Conservation (phyloP, 2,113 vertebrate species). For the Clarias magur region DNA sequence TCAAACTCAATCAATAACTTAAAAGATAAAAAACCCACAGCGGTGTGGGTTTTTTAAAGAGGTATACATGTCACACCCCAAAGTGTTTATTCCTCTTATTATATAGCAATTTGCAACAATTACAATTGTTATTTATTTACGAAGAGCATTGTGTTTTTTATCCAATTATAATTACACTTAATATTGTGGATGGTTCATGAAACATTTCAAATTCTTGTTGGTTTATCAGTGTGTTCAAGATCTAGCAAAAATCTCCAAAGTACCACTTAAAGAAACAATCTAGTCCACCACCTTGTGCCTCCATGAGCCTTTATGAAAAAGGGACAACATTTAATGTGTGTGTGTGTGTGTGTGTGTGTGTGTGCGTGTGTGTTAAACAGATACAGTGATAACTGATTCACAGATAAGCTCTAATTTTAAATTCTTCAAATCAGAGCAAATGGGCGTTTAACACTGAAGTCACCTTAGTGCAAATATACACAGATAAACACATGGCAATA, state of each 20-base stretch:
- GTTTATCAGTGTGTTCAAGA: background rate
- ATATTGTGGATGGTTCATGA: background rate
- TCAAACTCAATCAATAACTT: too few relatives aligned
- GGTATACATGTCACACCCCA: background rate
- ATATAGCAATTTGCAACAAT: background rate
- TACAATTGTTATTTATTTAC: background rate
- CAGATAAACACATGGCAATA: constrained; percentile 4
- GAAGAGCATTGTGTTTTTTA: background rate
- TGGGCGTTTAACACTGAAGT: background rate
- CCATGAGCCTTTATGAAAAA: too few relatives aligned
- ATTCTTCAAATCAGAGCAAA: constrained; percentile 29
- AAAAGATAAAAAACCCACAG: too few relatives aligned
- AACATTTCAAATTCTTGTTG: background rate
- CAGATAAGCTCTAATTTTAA: constrained; percentile 33
- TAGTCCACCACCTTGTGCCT: too few relatives aligned
- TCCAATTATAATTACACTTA: background rate
- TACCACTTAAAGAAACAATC: background rate
- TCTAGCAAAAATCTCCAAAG: background rate
- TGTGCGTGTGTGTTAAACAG: background rate
- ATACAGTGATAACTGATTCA: constrained; percentile 7
- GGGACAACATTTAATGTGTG: background rate
- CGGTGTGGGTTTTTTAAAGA: too few relatives aligned
- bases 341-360: background rate
- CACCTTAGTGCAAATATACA: background rate
- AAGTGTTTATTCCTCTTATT: background rate